These are phyloP conservation scores for silkworm (Bombyx mori) DNA, from an alignment of 1,140 invertebrate genomes.

Conservation along the genomic window ASM3026992v2 NC_085107.1:13487001-13487500, in stretches of 20 bases:
- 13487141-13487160: conserved; percentile 84
- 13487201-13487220: conserved; percentile 33
- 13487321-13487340: too few relatives aligned
- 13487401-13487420: too few relatives aligned
- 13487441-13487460: too few relatives aligned
- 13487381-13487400: too few relatives aligned
- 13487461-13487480: too few relatives aligned
- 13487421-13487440: too few relatives aligned
- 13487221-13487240: conserved; percentile 27
- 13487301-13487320: too few relatives aligned
- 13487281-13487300: too few relatives aligned
- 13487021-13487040: conserved; percentile 86
- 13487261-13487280: conserved; percentile 32
- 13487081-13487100: conserved; percentile 81
- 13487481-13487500: too few relatives aligned
- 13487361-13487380: too few relatives aligned
- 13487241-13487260: conserved; percentile 20
- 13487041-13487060: conserved; percentile 89
- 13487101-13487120: conserved; percentile 79
- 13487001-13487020: conserved; percentile 76
- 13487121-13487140: conserved; percentile 85
- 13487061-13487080: conserved; percentile 83
- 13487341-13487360: too few relatives aligned
- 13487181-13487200: conserved; percentile 45
- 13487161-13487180: conserved; percentile 52